A percentile compares a stretch with the other conserved stretches of the same genome.
phyloP scores from a whole-genome alignment of 2,888 invertebrate genomes.

The Papilio protenor region DNA sequence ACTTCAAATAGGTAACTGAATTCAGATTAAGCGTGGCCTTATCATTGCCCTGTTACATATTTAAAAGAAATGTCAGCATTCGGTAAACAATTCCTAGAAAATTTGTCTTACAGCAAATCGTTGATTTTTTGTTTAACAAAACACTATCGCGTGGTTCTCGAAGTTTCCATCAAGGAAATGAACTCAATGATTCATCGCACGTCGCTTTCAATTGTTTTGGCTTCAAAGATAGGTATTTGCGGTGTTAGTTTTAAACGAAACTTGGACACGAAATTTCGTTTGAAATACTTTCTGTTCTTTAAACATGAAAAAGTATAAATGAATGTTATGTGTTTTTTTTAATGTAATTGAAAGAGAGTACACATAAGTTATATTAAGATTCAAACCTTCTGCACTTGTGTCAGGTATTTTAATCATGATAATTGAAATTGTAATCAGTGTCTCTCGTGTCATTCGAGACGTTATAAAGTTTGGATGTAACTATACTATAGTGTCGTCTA shows the following conservation, averaged over 20 bases:
- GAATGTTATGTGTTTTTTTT: too few relatives aligned
- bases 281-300: neutral
- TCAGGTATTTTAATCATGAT: too few relatives aligned
- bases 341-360: too few relatives aligned
- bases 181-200: conserved; percentile 37
- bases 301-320: neutral
- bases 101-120: neutral
- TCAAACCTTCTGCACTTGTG: too few relatives aligned
- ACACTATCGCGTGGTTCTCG: neutral
- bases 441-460: neutral
- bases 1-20: too few relatives aligned
- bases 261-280: conserved; percentile 30
- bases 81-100: neutral
- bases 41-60: too few relatives aligned
- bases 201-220: conserved; percentile 37
- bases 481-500: neutral
- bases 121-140: neutral
- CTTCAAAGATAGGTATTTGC: conserved; percentile 31
- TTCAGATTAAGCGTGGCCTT: too few relatives aligned
- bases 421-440: neutral
- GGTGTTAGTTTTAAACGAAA: conserved; percentile 13
- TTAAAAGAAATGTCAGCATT: neutral
- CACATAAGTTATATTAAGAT: too few relatives aligned
- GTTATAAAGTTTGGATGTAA: neutral
- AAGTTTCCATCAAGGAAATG: conserved; percentile 34